phyloP scores from a whole-genome alignment of 2,113 vertebrate species.

The Cricetomys ansorgei region DNA sequence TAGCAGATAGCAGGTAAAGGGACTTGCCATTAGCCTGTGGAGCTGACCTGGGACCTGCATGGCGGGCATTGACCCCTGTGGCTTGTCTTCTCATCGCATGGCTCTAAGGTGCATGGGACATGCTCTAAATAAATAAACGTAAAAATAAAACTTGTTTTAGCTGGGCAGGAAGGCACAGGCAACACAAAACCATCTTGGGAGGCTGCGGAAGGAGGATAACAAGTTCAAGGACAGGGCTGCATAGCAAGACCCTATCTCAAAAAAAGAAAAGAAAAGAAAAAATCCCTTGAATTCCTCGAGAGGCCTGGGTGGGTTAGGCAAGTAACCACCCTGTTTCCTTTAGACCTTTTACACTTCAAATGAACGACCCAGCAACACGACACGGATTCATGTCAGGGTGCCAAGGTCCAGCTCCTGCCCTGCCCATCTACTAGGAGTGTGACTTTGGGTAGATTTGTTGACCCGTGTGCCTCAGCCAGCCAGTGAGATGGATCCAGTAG shows the following conservation, averaged over 20 bases:
- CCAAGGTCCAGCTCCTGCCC: not conserved
- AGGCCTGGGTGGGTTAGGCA: not conserved
- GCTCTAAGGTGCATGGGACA: too few species aligned
- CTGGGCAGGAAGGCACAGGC: not conserved
- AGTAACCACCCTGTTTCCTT: not conserved
- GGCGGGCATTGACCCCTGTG: not conserved
- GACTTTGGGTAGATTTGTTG: not conserved
- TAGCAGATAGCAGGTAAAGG: not conserved
- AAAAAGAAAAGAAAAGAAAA: not conserved
- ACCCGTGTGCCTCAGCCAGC: constrained; percentile 5
- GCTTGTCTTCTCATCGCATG: not conserved
- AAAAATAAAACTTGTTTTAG: not conserved
- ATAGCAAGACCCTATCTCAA: not conserved
- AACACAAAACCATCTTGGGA: too few species aligned
- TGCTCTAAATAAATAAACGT: not conserved
- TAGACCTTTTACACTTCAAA: not conserved
- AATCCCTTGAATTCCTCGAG: not conserved
- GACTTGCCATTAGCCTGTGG: not conserved
- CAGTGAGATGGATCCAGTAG: not conserved
- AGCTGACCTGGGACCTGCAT: not conserved
- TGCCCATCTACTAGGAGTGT: not conserved
- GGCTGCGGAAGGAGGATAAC: not conserved
- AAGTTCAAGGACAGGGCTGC: not conserved
- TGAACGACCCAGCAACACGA: not conserved
- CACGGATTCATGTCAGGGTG: not conserved